Evolutionary conservation across 2,797 vertebrate species (phyloP).

Genomic region (Glossophaga mutica): DNA sequence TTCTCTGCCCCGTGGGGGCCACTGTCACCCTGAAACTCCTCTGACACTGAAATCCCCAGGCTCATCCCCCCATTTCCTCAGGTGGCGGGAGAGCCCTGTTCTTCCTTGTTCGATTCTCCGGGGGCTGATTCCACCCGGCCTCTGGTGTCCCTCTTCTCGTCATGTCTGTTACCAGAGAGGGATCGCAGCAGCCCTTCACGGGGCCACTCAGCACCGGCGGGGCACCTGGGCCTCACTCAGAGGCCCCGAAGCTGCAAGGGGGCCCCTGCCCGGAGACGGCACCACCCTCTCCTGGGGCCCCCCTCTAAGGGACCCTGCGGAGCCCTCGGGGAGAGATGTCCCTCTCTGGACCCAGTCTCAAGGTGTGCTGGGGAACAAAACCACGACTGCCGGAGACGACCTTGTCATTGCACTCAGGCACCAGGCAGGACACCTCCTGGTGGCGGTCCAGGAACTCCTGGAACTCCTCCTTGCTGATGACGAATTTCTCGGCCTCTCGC

Average conservation of each 20-base stretch:
- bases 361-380: neutral
- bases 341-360: neutral
- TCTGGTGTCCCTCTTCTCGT: too few species aligned
- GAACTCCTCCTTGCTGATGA: slow-evolving; percentile 89
- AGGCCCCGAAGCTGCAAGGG: too few species aligned
- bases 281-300: neutral
- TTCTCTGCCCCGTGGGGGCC: neutral
- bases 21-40: accelerated
- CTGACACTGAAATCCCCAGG: neutral
- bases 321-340: neutral
- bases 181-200: too few species aligned
- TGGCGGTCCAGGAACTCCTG: slow-evolving; percentile 89
- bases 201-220: too few species aligned
- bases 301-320: neutral
- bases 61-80: too few species aligned
- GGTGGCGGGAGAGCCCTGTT: too few species aligned
- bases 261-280: too few species aligned
- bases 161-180: too few species aligned
- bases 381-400: slow-evolving; percentile 72
- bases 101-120: too few species aligned
- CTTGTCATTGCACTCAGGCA: slow-evolving; percentile 96
- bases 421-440: slow-evolving; percentile 86
- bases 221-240: too few species aligned
- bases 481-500: slow-evolving; percentile 90
- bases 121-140: too few species aligned